Percentiles rank a stretch among this genome's conserved stretches.
These are phyloP conservation scores for Agelaius tricolor DNA, from an alignment of 2,113 vertebrate genomes.

Conservation along the genomic window DNA sequence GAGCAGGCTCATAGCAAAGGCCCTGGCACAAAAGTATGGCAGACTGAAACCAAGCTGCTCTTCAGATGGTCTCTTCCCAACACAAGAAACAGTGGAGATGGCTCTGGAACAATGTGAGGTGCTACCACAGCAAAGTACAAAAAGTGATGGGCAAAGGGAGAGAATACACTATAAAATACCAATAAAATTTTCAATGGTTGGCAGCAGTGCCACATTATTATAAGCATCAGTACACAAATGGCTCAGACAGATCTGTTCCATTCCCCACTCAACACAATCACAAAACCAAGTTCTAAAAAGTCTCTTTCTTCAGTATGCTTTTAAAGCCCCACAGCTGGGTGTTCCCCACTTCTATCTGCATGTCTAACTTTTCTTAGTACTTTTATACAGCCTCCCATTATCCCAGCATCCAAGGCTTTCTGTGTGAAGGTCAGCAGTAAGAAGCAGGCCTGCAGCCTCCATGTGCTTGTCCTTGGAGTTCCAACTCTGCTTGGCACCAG, in stretches of 20 bases:
- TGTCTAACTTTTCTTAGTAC: not conserved
- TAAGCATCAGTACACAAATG: not conserved
- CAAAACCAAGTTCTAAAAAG: not conserved
- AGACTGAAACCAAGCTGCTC: not conserved
- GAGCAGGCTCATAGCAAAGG: not conserved
- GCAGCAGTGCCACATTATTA: not conserved
- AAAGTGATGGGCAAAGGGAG: not conserved
- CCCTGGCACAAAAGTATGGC: not conserved
- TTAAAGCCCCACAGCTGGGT: not conserved
- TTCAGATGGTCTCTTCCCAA: not conserved
- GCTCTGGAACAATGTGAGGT: not conserved
- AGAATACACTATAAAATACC: not conserved
- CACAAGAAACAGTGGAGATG: not conserved
- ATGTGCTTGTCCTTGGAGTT: accelerated
- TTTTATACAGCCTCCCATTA: not conserved
- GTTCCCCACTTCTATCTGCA: not conserved
- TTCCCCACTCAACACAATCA: not conserved
- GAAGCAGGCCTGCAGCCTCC: not conserved
- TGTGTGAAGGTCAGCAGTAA: not conserved
- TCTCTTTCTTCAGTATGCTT: not conserved
- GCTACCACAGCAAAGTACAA: not conserved
- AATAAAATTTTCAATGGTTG: not conserved
- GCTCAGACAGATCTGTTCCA: not conserved
- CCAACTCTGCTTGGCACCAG: not conserved
- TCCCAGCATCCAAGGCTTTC: not conserved